A percentile compares a stretch with the other conserved stretches of the same genome.
Conservation (phyloP, 1,140 invertebrate genomes). For the Drosophila busckii region DNA sequence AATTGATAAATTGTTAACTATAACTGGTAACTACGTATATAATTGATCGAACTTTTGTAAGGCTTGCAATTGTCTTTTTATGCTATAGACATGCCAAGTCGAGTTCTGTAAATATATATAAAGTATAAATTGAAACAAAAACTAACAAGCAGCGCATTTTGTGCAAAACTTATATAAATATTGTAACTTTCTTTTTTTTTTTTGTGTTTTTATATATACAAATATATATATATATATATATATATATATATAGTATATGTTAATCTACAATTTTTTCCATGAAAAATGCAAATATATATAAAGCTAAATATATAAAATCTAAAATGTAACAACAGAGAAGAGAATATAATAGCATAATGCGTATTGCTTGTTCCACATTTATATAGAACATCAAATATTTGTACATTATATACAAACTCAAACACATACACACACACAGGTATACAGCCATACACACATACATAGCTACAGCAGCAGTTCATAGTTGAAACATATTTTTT, state of each 20-base stretch:
- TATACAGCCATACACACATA: conserved; percentile 11
- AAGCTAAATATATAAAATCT: conserved; percentile 5
- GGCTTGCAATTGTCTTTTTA: too few relatives aligned
- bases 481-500: conserved; percentile 38
- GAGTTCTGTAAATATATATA: not conserved
- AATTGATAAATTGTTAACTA: conserved; percentile 1
- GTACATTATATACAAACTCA: conserved; percentile 19
- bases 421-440: not conserved
- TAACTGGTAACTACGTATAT: too few relatives aligned
- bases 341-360: conserved; percentile 4
- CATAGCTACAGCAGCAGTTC: conserved; percentile 26
- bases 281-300: conserved; percentile 28
- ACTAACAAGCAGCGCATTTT: conserved; percentile 10
- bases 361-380: conserved; percentile 26
- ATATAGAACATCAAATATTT: conserved; percentile 17
- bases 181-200: conserved; percentile 53
- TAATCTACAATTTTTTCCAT: conserved; percentile 47
- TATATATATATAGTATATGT: conserved; percentile 28
- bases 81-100: too few relatives aligned
- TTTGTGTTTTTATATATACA: conserved; percentile 47
- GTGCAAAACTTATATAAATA: conserved; percentile 58
- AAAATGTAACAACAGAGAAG: conserved; percentile 1
- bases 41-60: too few relatives aligned
- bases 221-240: conserved; percentile 20
- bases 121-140: not conserved